Percentiles rank a stretch among this genome's conserved stretches.
Conservation (phyloP, 2,113 vertebrate genomes). For the Cyrtonyx montezumae region DNA sequence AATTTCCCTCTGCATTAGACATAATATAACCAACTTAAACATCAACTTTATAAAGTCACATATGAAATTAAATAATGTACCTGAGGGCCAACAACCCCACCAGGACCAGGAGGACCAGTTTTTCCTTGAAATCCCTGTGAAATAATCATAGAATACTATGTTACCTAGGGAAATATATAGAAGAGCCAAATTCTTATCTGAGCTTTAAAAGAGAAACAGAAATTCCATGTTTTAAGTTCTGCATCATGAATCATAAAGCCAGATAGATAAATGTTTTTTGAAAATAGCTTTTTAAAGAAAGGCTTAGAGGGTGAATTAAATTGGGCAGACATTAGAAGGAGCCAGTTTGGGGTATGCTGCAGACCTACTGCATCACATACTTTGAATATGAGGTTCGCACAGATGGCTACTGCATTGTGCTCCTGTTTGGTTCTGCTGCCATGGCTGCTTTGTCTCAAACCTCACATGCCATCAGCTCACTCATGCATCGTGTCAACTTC, state of each 20-base stretch:
- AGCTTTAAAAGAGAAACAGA: neutral
- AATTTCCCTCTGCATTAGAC: neutral
- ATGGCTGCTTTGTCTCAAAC: neutral
- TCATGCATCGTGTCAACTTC: neutral
- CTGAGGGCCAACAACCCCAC: slow-evolving; percentile 97
- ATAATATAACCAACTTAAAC: neutral
- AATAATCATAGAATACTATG: slow-evolving; percentile 20
- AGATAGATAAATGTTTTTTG: neutral
- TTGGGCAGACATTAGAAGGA: neutral
- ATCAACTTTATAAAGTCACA: neutral
- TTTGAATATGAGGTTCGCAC: neutral
- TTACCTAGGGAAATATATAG: neutral
- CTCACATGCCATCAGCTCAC: neutral
- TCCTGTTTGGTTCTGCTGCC: neutral
- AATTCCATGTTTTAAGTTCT: neutral
- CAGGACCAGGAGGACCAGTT: slow-evolving; percentile 96
- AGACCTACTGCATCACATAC: neutral
- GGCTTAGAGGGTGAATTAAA: neutral
- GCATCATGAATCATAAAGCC: neutral
- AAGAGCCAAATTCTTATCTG: neutral
- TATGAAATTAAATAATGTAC: slow-evolving; percentile 67
- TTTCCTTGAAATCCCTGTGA: slow-evolving; percentile 98
- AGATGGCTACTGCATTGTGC: neutral
- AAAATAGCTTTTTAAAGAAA: slow-evolving; percentile 7
- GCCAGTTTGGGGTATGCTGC: neutral